phyloP scores from a whole-genome alignment of 2,888 invertebrate species.

The Eremobia ochroleuca region DNA sequence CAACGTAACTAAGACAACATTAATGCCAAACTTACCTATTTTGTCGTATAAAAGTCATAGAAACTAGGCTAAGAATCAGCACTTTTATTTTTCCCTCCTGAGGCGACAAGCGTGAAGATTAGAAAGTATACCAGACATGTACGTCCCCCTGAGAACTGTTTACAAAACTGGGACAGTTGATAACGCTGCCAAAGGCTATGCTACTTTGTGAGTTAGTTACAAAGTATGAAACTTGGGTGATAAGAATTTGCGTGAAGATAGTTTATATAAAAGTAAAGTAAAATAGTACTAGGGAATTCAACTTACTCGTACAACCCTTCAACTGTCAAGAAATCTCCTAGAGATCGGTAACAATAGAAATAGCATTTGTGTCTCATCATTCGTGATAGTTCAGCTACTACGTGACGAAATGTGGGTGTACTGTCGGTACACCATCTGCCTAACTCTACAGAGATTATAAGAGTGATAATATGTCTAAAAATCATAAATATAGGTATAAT shows the following conservation, averaged over 20 bases:
- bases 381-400: no score
- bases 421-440: neutral
- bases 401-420: no score
- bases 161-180: constrained; percentile 1
- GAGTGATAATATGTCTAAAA: neutral
- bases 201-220: constrained; percentile 12
- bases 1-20: neutral
- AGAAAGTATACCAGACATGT: constrained; percentile 17
- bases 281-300: neutral
- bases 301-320: no score
- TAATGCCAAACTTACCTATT: neutral
- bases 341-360: no score
- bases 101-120: constrained; percentile 18
- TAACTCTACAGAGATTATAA: neutral
- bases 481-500: neutral
- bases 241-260: neutral
- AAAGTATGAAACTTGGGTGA: neutral
- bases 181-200: constrained; percentile 22
- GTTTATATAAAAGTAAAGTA: neutral
- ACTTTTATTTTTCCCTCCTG: neutral
- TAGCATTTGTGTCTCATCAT: no score
- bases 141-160: constrained; percentile 20
- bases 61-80: neutral
- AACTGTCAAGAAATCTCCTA: no score
- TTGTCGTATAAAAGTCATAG: neutral